Base-by-base conservation (phyloP, 2,888 invertebrate species). In the Tiliacea citrago region DNA sequence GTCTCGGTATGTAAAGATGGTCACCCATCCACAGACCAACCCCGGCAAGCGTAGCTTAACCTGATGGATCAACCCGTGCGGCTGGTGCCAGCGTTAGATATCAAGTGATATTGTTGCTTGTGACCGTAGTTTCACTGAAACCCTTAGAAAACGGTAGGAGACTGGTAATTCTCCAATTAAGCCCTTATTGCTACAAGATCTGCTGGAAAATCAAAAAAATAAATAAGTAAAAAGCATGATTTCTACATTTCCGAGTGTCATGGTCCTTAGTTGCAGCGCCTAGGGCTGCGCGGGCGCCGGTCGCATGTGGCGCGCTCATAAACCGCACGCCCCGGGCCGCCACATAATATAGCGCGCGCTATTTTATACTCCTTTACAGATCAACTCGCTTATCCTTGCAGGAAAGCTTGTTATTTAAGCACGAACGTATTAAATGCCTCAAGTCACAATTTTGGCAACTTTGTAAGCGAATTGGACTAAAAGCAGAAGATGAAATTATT, bases 241-340 rank as follows among this genome's bases (percentile, higher is more conserved):
- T 49, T 21, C 13, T 51, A 21, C 39, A 21, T 35, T 42, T 24
- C 6, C 42, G 65, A 42, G 21, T 60, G 53, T 65, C 53, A 21
- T 12, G 53, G 12, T 68, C 61, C 49, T 57, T 63, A 60, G 62
- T 68, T 55, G 58, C 24, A 58, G n/a, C 18, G 61, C 72, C 68
- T 55, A 24, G 1, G 61, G 73, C 66, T 68, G 85, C 86, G 88
- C 90, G 77, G 82, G 85, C 87, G 85, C 80, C 39, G 67, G 73
- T 91, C 83, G 91, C 90, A 88, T 90, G 91, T 82, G 76, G 9
- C 68, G 39, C 73, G 81, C 86, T 85, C 86, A 76, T 88, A 88
- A 88, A 73, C 67, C 66, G 78, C 75, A 60, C 75, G 85, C 85
- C 85, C 73, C 81, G 68, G 86, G 86, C 85, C 69, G 69, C 61